These are phyloP conservation scores for Charina bottae DNA, from an alignment of 2,113 vertebrate species.

Conservation along the genomic window DNA sequence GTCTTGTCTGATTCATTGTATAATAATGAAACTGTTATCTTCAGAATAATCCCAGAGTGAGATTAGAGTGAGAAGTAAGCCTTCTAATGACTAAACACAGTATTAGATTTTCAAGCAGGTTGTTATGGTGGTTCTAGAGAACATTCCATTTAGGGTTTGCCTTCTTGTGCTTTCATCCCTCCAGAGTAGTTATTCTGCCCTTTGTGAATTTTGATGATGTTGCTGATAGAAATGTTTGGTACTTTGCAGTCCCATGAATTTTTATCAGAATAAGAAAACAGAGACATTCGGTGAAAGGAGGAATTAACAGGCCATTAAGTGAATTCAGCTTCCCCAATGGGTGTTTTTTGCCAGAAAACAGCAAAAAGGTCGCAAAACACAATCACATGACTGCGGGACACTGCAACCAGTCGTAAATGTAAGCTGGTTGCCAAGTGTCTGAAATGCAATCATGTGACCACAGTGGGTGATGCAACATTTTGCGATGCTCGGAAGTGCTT, in stretches of 20 bases:
- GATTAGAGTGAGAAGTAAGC: background rate
- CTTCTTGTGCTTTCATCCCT: background rate
- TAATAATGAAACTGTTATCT: background rate
- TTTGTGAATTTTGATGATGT: conserved; percentile 1
- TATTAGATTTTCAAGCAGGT: conserved; percentile 5
- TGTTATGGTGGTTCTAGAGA: background rate
- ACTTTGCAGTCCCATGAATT: background rate
- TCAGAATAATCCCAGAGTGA: background rate
- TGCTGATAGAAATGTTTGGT: background rate
- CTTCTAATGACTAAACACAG: conserved; percentile 1
- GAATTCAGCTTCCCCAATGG: background rate
- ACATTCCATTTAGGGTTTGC: conserved; percentile 24
- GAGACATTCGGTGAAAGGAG: rapidly evolving
- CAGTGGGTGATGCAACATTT: too few species aligned
- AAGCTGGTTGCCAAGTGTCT: too few species aligned
- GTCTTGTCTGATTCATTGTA: background rate
- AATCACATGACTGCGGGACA: too few species aligned
- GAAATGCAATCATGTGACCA: too few species aligned
- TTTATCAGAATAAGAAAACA: conserved; percentile 27
- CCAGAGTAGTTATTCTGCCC: conserved; percentile 22
- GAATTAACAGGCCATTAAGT: background rate
- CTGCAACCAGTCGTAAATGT: too few species aligned
- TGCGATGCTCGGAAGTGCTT: too few species aligned
- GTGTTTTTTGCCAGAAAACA: too few species aligned
- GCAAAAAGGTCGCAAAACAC: too few species aligned